phyloP scores from a whole-genome alignment of 2,113 vertebrate species.

The Bucco capensis region DNA sequence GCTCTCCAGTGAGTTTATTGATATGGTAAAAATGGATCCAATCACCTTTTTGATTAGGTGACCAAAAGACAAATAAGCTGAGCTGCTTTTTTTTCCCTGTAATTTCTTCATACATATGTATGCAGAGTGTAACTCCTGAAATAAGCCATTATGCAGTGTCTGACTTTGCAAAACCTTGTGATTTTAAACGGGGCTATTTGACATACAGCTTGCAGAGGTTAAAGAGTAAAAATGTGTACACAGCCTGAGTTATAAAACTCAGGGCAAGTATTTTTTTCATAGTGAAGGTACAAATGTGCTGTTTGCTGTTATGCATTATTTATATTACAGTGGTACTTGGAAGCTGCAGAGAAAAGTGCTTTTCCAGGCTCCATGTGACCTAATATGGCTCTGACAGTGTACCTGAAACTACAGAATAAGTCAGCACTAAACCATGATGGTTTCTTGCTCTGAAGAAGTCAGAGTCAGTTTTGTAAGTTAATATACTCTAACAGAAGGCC shows the following conservation, averaged over 20 bases:
- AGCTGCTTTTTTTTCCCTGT: neutral
- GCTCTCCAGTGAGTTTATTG: neutral
- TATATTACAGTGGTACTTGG: neutral
- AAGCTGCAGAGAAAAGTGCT: neutral
- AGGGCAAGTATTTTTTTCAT: neutral
- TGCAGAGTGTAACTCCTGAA: conserved; percentile 13
- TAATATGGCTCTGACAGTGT: neutral
- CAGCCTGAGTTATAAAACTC: neutral
- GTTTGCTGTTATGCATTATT: neutral
- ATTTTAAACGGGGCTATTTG: conserved; percentile 9
- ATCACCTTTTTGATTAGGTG: conserved; percentile 37
- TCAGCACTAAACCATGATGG: neutral
- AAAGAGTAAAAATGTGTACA: neutral
- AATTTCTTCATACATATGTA: conserved; percentile 49
- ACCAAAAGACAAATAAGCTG: conserved; percentile 31
- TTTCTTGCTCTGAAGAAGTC: neutral
- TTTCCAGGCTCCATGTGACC: neutral
- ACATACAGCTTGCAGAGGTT: conserved; percentile 4
- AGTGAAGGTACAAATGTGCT: neutral
- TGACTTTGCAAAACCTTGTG: conserved; percentile 32
- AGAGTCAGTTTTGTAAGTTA: neutral
- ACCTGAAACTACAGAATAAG: neutral
- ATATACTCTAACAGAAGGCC: neutral
- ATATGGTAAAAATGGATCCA: neutral
- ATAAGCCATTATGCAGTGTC: neutral